Conservation (phyloP, 2,797 vertebrate species). For the Cuculus canorus region DNA sequence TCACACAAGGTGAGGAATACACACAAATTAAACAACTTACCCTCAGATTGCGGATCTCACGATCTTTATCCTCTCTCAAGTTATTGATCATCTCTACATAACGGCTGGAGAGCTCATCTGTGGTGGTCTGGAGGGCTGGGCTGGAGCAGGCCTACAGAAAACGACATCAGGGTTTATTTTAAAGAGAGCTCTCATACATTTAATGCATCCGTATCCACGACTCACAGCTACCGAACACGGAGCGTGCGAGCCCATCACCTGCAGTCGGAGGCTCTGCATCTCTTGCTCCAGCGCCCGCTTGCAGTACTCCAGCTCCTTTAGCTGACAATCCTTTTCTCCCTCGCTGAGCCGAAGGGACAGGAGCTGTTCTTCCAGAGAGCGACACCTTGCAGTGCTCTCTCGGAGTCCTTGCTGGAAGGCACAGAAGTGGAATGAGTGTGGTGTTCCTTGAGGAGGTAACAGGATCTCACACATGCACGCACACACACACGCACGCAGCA, state of each 20-base stretch:
- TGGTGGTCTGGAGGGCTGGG: conserved; percentile 81
- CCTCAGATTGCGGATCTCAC: conserved; percentile 87
- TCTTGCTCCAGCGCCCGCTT: conserved; percentile 88
- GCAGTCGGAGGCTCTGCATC: conserved; percentile 87
- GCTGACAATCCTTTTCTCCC: conserved; percentile 83
- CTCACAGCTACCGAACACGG: not conserved
- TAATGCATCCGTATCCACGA: not conserved
- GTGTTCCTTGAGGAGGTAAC: not conserved
- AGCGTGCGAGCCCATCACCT: conserved; percentile 72
- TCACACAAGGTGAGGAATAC: not conserved
- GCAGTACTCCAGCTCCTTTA: conserved; percentile 89
- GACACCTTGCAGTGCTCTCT: conserved; percentile 78
- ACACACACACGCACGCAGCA: not conserved
- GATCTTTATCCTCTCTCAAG: conserved; percentile 87
- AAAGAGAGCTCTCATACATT: rapidly evolving
- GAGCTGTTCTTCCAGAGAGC: conserved; percentile 84
- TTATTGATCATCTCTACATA: conserved; percentile 87
- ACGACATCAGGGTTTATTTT: not conserved
- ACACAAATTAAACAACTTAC: conserved; percentile 64
- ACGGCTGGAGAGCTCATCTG: conserved; percentile 88
- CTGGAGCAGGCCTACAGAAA: conserved; percentile 51
- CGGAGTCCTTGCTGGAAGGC: conserved; percentile 81
- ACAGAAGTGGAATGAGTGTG: not conserved
- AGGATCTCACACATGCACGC: not conserved
- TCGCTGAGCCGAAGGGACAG: conserved; percentile 75